phyloP scores from a whole-genome alignment of 2,888 invertebrate genomes.

The Cosmopolites sordidus region DNA sequence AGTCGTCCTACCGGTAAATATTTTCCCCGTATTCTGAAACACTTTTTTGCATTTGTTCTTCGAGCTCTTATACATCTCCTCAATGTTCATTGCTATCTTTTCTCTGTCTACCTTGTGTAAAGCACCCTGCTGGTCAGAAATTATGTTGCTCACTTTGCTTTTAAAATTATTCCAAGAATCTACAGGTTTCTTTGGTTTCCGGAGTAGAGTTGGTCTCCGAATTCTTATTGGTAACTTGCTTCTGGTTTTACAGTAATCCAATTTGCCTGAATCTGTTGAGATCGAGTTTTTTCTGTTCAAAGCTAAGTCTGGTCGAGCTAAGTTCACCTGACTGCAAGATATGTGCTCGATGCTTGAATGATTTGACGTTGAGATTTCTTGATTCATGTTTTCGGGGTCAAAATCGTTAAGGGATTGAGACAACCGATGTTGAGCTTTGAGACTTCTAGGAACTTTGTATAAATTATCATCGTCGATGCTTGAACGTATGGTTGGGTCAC shows the following conservation, averaged over 20 bases:
- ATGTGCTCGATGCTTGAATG: slow-evolving; percentile 45
- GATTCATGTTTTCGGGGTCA: slow-evolving; percentile 35
- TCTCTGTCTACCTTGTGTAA: slow-evolving; percentile 41
- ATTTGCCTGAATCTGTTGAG: slow-evolving; percentile 27
- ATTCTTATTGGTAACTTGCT: slow-evolving; percentile 38
- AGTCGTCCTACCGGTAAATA: slow-evolving; percentile 32
- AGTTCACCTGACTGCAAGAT: slow-evolving; percentile 41
- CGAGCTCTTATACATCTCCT: slow-evolving; percentile 46
- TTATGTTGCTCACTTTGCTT: slow-evolving; percentile 42
- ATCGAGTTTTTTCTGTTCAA: slow-evolving; percentile 11
- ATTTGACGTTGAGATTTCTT: slow-evolving; percentile 30
- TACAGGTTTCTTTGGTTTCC: slow-evolving; percentile 41
- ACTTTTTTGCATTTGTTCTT: slow-evolving; percentile 45
- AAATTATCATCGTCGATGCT: slow-evolving; percentile 31
- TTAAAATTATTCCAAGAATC: slow-evolving; percentile 43
- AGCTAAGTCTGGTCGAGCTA: slow-evolving; percentile 25
- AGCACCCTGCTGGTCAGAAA: slow-evolving; percentile 41
- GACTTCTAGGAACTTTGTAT: slow-evolving; percentile 45
- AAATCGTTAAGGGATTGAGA: slow-evolving; percentile 45
- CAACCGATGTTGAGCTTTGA: slow-evolving; percentile 37
- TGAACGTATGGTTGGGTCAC: slow-evolving; percentile 41
- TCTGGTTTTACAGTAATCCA: slow-evolving; percentile 39
- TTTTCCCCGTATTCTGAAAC: slow-evolving; percentile 42
- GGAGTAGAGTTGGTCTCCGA: slow-evolving; percentile 37
- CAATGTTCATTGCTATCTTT: slow-evolving; percentile 41